Conservation (phyloP, 2,888 invertebrate species). For the Germaria angustata region DNA sequence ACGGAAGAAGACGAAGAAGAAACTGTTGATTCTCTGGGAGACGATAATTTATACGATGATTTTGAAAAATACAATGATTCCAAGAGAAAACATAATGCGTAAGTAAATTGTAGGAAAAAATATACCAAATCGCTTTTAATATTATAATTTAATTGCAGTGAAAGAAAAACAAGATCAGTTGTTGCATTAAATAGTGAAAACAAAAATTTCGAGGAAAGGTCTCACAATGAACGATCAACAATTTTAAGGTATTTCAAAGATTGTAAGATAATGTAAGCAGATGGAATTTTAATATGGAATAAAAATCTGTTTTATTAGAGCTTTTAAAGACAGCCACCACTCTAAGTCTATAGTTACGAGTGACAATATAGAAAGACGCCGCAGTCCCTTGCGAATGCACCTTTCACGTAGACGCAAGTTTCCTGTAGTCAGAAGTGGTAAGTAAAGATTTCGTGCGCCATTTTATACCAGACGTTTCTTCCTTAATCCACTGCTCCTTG, state of each 20-base stretch:
- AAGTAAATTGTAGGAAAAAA: not conserved
- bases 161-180: constrained; percentile 79
- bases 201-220: constrained; percentile 69
- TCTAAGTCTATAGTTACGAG: constrained; percentile 32
- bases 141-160: constrained; percentile 24
- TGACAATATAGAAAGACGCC: constrained; percentile 50
- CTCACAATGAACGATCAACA: not conserved
- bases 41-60: constrained; percentile 75
- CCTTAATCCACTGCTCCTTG: not conserved
- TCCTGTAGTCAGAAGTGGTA: constrained; percentile 68
- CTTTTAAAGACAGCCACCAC: constrained; percentile 20
- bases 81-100: constrained; percentile 69
- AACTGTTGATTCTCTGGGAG: constrained; percentile 68
- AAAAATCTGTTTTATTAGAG: not conserved
- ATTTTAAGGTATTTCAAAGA: constrained; percentile 27
- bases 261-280: not conserved
- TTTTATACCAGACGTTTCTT: not conserved
- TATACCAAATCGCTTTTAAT: not conserved
- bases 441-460: not conserved
- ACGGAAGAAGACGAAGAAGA: constrained; percentile 62
- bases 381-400: constrained; percentile 45
- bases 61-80: constrained; percentile 73
- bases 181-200: constrained; percentile 75
- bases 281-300: not conserved
- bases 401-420: constrained; percentile 67